Conservation (phyloP, 2,113 vertebrate genomes). For the Melanotaenia duboulayi region DNA sequence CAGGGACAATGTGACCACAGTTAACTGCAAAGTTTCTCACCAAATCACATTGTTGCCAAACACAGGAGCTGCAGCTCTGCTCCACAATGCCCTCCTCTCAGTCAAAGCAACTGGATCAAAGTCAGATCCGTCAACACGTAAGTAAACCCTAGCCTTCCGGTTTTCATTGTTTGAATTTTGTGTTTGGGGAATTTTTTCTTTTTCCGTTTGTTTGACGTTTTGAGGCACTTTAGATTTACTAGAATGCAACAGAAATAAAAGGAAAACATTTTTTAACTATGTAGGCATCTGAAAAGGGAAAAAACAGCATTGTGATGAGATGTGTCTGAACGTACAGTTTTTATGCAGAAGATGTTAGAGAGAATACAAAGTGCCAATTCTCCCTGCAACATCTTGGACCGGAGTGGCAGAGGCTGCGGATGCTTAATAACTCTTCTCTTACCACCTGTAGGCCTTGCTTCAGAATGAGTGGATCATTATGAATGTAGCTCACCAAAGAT, state of each 20-base stretch:
- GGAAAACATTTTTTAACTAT: too few relatives aligned
- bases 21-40: slow-evolving; percentile 40
- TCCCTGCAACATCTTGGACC: too few relatives aligned
- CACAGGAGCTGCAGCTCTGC: slow-evolving; percentile 19
- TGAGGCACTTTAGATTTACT: too few relatives aligned
- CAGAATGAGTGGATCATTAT: not conserved
- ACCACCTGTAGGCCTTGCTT: not conserved
- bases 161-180: not conserved
- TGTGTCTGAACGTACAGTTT: too few relatives aligned
- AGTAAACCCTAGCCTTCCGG: slow-evolving; percentile 38
- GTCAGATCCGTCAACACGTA: slow-evolving; percentile 34
- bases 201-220: too few relatives aligned
- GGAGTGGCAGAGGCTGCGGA: too few relatives aligned
- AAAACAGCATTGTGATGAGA: too few relatives aligned
- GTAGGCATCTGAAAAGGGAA: too few relatives aligned
- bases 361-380: too few relatives aligned
- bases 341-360: too few relatives aligned
- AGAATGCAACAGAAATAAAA: too few relatives aligned
- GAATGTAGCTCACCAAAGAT: slow-evolving; percentile 7
- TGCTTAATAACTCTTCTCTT: not conserved
- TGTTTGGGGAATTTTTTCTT: too few relatives aligned
- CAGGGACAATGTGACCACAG: slow-evolving; percentile 16
- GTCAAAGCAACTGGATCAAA: slow-evolving; percentile 49
- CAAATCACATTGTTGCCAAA: slow-evolving; percentile 35
- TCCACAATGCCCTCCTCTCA: slow-evolving; percentile 27